A percentile compares a stretch with the other conserved stretches of the same genome.
Evolutionary conservation across 2,113 vertebrate genomes (phyloP).

Genomic region (Melanocharis versteri): DNA sequence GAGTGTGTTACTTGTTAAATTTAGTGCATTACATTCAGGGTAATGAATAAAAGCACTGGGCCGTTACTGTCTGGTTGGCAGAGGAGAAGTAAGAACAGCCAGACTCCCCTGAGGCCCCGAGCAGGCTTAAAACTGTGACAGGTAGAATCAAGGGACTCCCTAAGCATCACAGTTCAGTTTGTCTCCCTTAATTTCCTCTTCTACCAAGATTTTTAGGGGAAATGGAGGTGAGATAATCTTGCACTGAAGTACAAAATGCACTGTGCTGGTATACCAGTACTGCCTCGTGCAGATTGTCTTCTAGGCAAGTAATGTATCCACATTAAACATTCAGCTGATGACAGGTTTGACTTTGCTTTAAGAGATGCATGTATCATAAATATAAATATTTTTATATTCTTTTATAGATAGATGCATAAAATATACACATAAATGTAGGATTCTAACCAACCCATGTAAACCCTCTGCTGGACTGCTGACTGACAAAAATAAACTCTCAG

Average conservation of each 20-base stretch:
- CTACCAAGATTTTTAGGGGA: conserved; percentile 46
- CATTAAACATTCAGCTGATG: neutral
- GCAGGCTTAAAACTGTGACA: conserved; percentile 66
- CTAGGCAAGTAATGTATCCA: neutral
- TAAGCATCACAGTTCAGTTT: conserved; percentile 60
- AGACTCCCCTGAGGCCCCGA: conserved; percentile 70
- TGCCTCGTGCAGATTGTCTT: conserved; percentile 6
- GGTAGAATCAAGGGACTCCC: conserved; percentile 68
- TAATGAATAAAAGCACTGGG: conserved; percentile 82
- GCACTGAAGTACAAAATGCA: conserved; percentile 45
- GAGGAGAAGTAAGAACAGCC: conserved; percentile 59
- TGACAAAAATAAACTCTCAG: neutral
- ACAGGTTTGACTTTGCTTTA: neutral
- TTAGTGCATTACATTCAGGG: conserved; percentile 75
- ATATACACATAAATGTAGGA: neutral
- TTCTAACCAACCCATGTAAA: neutral
- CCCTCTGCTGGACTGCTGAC: neutral
- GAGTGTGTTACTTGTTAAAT: conserved; percentile 81
- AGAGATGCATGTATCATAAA: neutral
- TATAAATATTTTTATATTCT: neutral
- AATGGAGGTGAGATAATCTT: conserved; percentile 49
- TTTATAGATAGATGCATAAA: neutral
- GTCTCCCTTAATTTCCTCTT: conserved; percentile 71
- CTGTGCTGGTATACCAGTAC: neutral
- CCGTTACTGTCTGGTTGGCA: conserved; percentile 73